phyloP scores from a whole-genome alignment of 2,888 invertebrate genomes.

The Frankliniella fusca region DNA sequence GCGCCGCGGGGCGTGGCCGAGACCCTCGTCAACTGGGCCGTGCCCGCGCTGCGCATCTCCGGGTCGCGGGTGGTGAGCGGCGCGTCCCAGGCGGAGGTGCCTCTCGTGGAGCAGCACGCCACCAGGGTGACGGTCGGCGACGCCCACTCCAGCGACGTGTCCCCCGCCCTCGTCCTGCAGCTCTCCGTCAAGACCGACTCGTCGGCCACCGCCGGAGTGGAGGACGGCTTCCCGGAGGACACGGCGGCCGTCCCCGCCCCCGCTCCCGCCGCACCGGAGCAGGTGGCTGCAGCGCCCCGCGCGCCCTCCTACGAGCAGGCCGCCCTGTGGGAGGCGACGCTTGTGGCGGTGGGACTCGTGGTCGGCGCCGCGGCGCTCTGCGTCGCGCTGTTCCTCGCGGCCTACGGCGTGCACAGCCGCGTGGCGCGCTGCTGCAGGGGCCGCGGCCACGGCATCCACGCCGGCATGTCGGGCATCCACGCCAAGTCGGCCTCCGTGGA shows the following conservation, averaged over 20 bases:
- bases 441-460: background rate
- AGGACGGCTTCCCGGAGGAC: background rate
- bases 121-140: constrained; percentile 13
- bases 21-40: constrained; percentile 11
- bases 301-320: constrained; percentile 8
- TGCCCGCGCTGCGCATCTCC: constrained; percentile 9
- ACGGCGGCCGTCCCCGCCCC: background rate
- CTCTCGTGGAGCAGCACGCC: constrained; percentile 16
- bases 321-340: constrained; percentile 1
- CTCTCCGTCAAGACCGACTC: background rate
- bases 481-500: background rate
- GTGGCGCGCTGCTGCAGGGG: background rate
- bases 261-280: background rate
- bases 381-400: background rate
- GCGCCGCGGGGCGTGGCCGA: background rate
- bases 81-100: constrained; percentile 9
- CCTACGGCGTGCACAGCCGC: background rate
- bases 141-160: constrained; percentile 7
- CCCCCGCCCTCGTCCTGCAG: background rate
- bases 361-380: constrained; percentile 8
- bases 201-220: background rate
- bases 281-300: background rate
- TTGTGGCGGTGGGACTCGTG: background rate
- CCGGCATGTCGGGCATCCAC: constrained; percentile 2
- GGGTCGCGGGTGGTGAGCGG: constrained; percentile 11